Evolutionary conservation across 2,888 invertebrate species (phyloP).

Genomic region (Balanococcus diminutus): DNA sequence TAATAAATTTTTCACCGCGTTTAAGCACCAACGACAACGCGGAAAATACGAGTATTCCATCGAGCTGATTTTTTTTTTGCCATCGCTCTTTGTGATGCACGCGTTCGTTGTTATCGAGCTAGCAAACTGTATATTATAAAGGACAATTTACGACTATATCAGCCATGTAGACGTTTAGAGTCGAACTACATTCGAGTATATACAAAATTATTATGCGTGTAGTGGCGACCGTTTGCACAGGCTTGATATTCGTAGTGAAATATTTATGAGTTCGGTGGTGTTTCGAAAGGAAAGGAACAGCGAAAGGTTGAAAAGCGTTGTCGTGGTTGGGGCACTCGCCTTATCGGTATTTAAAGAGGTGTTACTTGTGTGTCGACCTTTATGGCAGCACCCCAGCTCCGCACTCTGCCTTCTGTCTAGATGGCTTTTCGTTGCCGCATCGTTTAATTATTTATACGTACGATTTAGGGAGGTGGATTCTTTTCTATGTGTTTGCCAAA

Average conservation of each 20-base stretch:
- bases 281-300: background rate
- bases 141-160: background rate
- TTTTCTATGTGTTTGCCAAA: too few relatives aligned
- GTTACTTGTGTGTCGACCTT: background rate
- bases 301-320: background rate
- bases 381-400: background rate
- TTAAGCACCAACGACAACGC: background rate
- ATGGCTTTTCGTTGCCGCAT: background rate
- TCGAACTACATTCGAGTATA: too few relatives aligned
- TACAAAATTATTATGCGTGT: background rate
- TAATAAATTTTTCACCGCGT: background rate
- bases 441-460: background rate
- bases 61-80: background rate
- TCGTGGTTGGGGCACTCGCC: background rate
- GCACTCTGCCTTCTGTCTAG: too few relatives aligned
- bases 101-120: background rate
- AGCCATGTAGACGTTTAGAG: background rate
- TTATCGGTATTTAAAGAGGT: conserved; percentile 10
- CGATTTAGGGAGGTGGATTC: too few relatives aligned
- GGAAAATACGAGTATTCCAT: background rate
- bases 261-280: background rate
- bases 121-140: background rate
- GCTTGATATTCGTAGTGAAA: background rate
- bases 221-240: background rate
- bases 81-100: background rate